Base-by-base conservation (phyloP, 30 jellyfish, hydroid and myxozoan species). In the Turritopsis rubra region DNA sequence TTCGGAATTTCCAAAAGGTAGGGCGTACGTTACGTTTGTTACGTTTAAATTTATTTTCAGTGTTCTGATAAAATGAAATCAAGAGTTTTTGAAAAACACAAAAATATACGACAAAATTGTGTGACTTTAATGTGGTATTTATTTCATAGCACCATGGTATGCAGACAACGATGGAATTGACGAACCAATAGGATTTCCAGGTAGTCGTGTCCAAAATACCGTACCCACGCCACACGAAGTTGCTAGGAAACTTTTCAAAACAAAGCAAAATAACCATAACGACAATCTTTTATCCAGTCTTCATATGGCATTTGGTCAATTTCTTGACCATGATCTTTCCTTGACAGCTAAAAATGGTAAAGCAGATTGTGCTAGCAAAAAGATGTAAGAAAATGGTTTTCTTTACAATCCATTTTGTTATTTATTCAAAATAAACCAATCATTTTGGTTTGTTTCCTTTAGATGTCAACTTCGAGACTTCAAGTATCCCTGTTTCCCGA, bases 401-500 rank as follows among this genome's bases (percentile, higher is more conserved):
- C 60, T 41, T 5, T 3, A 13, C 13, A 41, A n/a, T n/a, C n/a
- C n/a, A n/a, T n/a, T n/a, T n/a, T n/a, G n/a, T n/a, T n/a, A n/a
- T n/a, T n/a, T n/a, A n/a, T n/a, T n/a, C n/a, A n/a, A n/a, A n/a
- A n/a, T n/a, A n/a, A n/a, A n/a, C n/a, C n/a, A n/a, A n/a, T n/a
- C n/a, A n/a, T n/a, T n/a, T n/a, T n/a, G n/a, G n/a, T 68, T n/a
- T 68, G 28, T 9, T 0, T 27, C 19, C 16, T 68, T 68, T 0
- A 68, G 77, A 27, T 68, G 77, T 22, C 8, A 16, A 9, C 30
- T 68, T 7, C 31, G 30, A 68, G 77, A 68, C 30, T 68, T 68
- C 30, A 68, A 68, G 8, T 68, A 68, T 24, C 82, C 82, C 7
- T 74, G 82, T 24, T 74, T 74, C 21, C 82, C 82, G 24, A 74